These are phyloP conservation scores for Rhynchonema sp. DNA, from an alignment of 2,888 invertebrate species.

Conservation along the genomic window DNA sequence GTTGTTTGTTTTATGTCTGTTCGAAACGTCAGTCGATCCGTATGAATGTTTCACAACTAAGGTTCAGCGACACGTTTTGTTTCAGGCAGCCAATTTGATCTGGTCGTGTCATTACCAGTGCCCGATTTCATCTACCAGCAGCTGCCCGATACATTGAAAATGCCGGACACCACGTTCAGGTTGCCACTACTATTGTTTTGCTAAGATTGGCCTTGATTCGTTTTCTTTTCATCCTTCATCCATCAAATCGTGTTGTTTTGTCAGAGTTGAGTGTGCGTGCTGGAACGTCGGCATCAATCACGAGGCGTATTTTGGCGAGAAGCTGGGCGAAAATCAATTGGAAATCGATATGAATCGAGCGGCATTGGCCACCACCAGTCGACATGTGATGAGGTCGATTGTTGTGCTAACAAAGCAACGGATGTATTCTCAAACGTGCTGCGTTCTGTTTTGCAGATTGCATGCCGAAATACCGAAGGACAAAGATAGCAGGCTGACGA, in stretches of 20 bases:
- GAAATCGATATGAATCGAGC: constrained; percentile 28
- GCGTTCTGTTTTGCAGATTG: too few relatives aligned
- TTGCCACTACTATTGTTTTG: too few relatives aligned
- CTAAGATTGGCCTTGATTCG: too few relatives aligned
- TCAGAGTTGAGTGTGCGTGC: constrained; percentile 71
- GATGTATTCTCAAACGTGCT: too few relatives aligned
- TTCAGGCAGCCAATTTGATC: not conserved
- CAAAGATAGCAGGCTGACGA: too few relatives aligned
- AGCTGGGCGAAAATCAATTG: constrained; percentile 57
- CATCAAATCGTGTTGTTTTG: constrained; percentile 46
- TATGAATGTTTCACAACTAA: too few relatives aligned
- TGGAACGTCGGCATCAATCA: constrained; percentile 89
- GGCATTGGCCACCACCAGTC: not conserved
- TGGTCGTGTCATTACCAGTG: not conserved
- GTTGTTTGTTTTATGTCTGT: too few relatives aligned
- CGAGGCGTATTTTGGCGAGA: constrained; percentile 70
- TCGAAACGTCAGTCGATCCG: too few relatives aligned
- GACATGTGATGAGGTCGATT: not conserved
- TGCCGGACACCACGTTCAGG: not conserved
- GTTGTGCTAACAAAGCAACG: too few relatives aligned
- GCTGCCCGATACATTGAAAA: not conserved
- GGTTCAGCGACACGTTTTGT: not conserved
- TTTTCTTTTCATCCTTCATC: too few relatives aligned
- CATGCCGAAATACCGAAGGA: too few relatives aligned
- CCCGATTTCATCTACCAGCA: not conserved